Evolutionary conservation across 2,797 vertebrate species (phyloP).

Genomic region (Crocodylus rhombifer): DNA sequence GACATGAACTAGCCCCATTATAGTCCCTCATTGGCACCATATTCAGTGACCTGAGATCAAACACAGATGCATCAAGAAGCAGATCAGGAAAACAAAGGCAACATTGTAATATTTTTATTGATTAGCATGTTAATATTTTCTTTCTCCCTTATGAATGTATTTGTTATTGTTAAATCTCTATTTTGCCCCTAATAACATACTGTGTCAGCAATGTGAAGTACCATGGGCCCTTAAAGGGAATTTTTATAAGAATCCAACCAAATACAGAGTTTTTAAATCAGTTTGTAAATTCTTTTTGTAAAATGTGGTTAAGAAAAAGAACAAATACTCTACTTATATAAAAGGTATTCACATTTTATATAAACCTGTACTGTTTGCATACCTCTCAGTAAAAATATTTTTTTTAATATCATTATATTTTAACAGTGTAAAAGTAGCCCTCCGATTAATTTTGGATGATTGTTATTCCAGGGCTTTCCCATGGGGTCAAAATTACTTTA

Average conservation of each 20-base stretch:
- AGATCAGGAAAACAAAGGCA: neutral
- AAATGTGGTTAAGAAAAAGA: slow-evolving; percentile 1
- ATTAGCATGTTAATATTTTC: slow-evolving; percentile 42
- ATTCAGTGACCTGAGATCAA: neutral
- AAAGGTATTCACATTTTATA: neutral
- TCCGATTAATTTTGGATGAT: slow-evolving; percentile 20
- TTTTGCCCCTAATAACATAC: slow-evolving; percentile 35
- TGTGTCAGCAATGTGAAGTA: slow-evolving; percentile 40
- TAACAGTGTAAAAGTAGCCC: slow-evolving; percentile 39
- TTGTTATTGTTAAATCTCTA: slow-evolving; percentile 29
- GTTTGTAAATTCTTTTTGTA: slow-evolving; percentile 33
- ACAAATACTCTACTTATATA: slow-evolving; percentile 33
- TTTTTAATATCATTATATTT: slow-evolving; percentile 50
- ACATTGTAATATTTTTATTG: neutral
- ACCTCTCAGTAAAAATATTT: slow-evolving; percentile 45
- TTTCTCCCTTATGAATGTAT: neutral
- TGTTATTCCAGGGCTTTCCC: slow-evolving; percentile 39
- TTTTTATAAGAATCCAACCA: slow-evolving; percentile 46
- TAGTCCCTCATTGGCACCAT: neutral
- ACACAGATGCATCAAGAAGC: neutral
- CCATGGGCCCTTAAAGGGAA: neutral
- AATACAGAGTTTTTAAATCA: slow-evolving; percentile 27
- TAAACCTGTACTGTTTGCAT: slow-evolving; percentile 15
- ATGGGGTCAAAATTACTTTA: slow-evolving; percentile 33
- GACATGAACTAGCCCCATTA: neutral